Evolutionary conservation across 1,140 invertebrate genomes (phyloP).

Genomic region (Adelges cooleyi): DNA sequence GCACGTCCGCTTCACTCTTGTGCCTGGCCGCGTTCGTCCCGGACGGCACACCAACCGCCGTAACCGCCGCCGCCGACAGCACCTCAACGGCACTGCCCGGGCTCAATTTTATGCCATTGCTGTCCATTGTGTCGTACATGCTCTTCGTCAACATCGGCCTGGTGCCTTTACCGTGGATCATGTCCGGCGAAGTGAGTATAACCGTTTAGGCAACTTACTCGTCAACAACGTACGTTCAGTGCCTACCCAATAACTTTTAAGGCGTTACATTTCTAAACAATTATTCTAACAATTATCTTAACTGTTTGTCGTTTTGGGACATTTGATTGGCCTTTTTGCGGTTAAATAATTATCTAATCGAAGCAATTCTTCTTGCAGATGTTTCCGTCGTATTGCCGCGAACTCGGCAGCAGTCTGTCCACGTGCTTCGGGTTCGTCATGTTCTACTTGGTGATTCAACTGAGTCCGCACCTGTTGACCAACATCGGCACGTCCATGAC

Average conservation of each 20-base stretch:
- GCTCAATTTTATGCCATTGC: not conserved
- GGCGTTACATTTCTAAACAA: too few relatives aligned
- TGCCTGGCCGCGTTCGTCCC: constrained; percentile 37
- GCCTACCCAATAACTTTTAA: too few relatives aligned
- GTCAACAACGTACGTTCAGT: too few relatives aligned
- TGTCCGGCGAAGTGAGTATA: constrained; percentile 47
- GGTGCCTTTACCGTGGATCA: constrained; percentile 55
- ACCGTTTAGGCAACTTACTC: too few relatives aligned
- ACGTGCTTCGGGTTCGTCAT: constrained; percentile 51
- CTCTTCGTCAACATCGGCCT: constrained; percentile 47
- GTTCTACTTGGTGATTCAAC: constrained; percentile 60
- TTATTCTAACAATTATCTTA: too few relatives aligned
- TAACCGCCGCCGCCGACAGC: not conserved
- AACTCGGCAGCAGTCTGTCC: constrained; percentile 49
- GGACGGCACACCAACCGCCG: not conserved
- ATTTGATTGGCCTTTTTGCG: too few relatives aligned
- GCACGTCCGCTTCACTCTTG: constrained; percentile 44
- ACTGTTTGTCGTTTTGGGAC: too few relatives aligned
- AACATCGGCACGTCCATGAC: constrained; percentile 46
- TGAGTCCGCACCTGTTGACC: constrained; percentile 48
- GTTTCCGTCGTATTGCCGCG: constrained; percentile 45
- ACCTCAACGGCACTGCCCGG: constrained; percentile 32
- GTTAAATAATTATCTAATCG: not conserved
- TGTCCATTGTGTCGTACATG: constrained; percentile 45
- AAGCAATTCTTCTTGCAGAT: constrained; percentile 33